A percentile compares a stretch with the other conserved stretches of the same genome.
phyloP scores from a whole-genome alignment of 2,113 vertebrate species.

The Salminus brasiliensis region DNA sequence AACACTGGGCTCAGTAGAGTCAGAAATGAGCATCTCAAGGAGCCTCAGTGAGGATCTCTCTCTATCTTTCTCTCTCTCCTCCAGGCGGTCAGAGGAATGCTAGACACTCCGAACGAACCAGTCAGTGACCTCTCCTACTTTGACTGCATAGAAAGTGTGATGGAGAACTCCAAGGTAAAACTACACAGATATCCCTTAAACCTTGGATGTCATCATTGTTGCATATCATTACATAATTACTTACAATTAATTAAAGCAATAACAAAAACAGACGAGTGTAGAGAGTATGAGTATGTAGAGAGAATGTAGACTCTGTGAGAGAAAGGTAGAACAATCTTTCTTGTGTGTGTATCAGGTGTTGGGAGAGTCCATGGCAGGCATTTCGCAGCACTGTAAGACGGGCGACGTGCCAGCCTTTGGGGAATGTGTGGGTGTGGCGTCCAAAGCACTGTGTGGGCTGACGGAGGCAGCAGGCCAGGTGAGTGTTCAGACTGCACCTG shows the following conservation, averaged over 20 bases:
- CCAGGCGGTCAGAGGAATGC: constrained; percentile 93
- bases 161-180: constrained; percentile 98
- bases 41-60: neutral
- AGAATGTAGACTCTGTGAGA: neutral
- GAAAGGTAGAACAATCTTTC: neutral
- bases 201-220: neutral
- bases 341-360: constrained; percentile 80
- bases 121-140: constrained; percentile 98
- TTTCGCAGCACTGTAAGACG: constrained; percentile 97
- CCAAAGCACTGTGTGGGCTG: constrained; percentile 95
- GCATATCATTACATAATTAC: neutral
- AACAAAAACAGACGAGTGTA: too few species aligned
- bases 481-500: constrained; percentile 52
- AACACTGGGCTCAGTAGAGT: neutral
- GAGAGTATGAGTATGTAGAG: too few species aligned
- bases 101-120: constrained; percentile 94
- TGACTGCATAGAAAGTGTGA: constrained; percentile 97
- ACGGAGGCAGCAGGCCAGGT: constrained; percentile 98
- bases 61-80: constrained; percentile 18
- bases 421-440: constrained; percentile 91
- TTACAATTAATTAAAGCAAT: constrained; percentile 35
- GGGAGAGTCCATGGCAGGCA: constrained; percentile 97
- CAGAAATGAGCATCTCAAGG: neutral
- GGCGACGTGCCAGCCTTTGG: constrained; percentile 92
- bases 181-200: neutral